A percentile compares a stretch with the other conserved stretches of the same genome.
Conservation (phyloP, 2,113 vertebrate species). For the Eolophus roseicapilla region DNA sequence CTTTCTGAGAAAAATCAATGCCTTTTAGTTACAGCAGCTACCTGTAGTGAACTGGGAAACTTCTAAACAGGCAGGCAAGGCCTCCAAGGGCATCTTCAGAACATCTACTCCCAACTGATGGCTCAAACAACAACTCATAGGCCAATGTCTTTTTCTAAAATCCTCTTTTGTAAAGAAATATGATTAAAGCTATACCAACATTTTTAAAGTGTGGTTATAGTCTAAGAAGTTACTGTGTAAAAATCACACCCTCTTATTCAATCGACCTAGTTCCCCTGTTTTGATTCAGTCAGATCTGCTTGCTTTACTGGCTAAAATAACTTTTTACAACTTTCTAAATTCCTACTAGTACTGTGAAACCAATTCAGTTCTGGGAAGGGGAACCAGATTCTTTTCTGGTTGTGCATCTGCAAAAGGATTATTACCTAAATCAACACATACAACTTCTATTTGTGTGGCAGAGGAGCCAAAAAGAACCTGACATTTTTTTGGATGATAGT, state of each 20-base stretch:
- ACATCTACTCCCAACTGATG: neutral
- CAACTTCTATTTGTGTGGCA: neutral
- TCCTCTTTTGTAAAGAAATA: neutral
- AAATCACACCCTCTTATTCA: conserved; percentile 55
- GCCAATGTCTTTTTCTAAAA: neutral
- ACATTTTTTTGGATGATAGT: neutral
- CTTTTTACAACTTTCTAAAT: conserved; percentile 60
- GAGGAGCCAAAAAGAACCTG: neutral
- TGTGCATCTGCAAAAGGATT: conserved; percentile 19
- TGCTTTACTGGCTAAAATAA: conserved; percentile 52
- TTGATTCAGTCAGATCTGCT: conserved; percentile 18
- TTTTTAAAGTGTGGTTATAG: conserved; percentile 40
- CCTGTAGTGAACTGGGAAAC: neutral
- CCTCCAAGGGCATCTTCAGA: neutral
- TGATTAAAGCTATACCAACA: neutral
- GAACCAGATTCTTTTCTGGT: conserved; percentile 32
- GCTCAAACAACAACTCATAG: neutral
- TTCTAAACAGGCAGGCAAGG: neutral
- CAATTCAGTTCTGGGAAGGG: conserved; percentile 37
- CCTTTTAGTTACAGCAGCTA: neutral
- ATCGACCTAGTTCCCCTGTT: neutral
- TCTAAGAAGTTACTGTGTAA: conserved; percentile 40
- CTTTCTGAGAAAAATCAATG: neutral
- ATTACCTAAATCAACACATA: conserved; percentile 31
- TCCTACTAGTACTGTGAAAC: conserved; percentile 42